phyloP scores from a whole-genome alignment of 1,140 invertebrate genomes.

The Maconellicoccus hirsutus region DNA sequence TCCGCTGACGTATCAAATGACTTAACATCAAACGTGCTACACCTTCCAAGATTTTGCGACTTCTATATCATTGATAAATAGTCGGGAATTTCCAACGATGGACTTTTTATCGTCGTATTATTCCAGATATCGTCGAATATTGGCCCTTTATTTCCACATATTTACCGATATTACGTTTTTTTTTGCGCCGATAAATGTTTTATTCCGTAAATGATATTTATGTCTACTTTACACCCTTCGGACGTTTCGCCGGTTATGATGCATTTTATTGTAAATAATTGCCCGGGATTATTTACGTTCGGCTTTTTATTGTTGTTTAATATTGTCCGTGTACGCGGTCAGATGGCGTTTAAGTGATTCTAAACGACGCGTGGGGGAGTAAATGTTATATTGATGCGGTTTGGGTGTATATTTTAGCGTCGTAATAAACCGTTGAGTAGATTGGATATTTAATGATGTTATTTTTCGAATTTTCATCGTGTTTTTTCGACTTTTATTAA shows the following conservation, averaged over 20 bases:
- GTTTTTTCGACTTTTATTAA: no score
- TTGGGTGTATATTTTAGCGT: no score
- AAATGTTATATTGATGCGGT: neutral
- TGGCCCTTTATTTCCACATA: conserved; percentile 19
- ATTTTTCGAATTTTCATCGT: no score
- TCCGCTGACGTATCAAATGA: conserved; percentile 22
- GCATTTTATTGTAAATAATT: neutral
- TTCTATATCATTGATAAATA: conserved; percentile 15
- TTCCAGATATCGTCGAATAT: conserved; percentile 15
- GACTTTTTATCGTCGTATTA: conserved; percentile 18
- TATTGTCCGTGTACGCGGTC: neutral
- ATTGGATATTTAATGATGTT: no score
- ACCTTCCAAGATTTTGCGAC: conserved; percentile 14
- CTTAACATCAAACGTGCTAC: conserved; percentile 16
- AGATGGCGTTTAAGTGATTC: neutral
- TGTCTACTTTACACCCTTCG: neutral
- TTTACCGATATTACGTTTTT: conserved; percentile 18
- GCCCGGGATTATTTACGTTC: neutral
- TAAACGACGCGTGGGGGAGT: neutral
- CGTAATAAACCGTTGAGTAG: no score
- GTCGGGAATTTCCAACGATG: conserved; percentile 12
- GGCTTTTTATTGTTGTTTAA: neutral
- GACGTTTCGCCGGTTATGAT: neutral
- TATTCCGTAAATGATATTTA: conserved; percentile 12
- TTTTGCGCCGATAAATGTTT: neutral